Evolutionary conservation across 1,140 invertebrate species (phyloP).

Genomic region (Calephelis nemesis): DNA sequence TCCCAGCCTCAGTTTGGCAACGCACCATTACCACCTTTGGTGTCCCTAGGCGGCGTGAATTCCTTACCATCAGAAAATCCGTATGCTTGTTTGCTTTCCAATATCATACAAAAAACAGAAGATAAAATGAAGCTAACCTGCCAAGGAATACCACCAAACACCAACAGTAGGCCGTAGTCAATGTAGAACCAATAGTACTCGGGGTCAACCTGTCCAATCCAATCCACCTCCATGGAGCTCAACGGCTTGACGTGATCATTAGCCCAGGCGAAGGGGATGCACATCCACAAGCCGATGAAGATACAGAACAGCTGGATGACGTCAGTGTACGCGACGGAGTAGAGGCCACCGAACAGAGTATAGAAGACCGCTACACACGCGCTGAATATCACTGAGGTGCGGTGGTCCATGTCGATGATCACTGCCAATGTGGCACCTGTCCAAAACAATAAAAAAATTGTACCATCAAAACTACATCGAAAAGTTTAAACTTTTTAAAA

Average conservation of each 20-base stretch:
- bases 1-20: no score
- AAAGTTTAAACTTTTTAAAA: no score
- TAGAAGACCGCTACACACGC: slow-evolving; percentile 98
- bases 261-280: slow-evolving; percentile 96
- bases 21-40: no score
- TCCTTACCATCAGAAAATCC: no score
- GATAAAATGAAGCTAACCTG: slow-evolving; percentile 81
- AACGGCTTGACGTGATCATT: slow-evolving; percentile 91
- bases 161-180: slow-evolving; percentile 93
- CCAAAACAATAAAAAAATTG: no score
- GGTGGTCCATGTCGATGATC: slow-evolving; percentile 97
- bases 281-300: slow-evolving; percentile 98
- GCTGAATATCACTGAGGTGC: slow-evolving; percentile 95
- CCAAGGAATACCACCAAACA: slow-evolving; percentile 99
- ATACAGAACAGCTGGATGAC: slow-evolving; percentile 99
- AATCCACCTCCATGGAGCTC: slow-evolving; percentile 90
- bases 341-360: slow-evolving; percentile 97
- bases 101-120: no score
- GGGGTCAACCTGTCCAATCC: slow-evolving; percentile 90
- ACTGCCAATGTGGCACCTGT: slow-evolving; percentile 95
- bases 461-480: no score
- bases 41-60: no score
- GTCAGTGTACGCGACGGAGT: slow-evolving; percentile 99
- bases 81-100: no score
- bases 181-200: slow-evolving; percentile 90